A percentile compares a stretch with the other conserved stretches of the same genome.
These are phyloP conservation scores for Hipparchia sbordonii DNA, from an alignment of 2,888 invertebrate genomes.

Conservation along the genomic window DNA sequence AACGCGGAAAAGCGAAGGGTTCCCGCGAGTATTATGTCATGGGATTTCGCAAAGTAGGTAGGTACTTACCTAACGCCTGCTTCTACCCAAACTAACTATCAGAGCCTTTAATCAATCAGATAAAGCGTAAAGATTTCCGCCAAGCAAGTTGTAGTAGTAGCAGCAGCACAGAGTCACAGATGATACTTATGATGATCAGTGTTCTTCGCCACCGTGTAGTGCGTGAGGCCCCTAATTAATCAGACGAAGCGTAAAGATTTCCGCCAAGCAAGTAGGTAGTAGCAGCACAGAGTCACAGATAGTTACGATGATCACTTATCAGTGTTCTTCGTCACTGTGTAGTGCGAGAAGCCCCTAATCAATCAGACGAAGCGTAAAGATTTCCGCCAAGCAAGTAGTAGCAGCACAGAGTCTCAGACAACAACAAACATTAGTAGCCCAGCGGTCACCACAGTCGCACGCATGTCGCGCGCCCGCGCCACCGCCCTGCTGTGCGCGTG, in stretches of 20 bases:
- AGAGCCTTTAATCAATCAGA: not conserved
- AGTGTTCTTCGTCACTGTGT: no score
- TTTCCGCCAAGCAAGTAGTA: conserved; percentile 18
- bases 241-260: conserved; percentile 20
- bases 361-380: conserved; percentile 12
- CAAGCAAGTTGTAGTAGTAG: conserved; percentile 3
- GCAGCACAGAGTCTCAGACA: not conserved
- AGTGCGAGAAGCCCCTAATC: not conserved
- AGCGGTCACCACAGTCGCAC: conserved; percentile 52
- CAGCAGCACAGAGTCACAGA: not conserved
- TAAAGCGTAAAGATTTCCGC: conserved; percentile 24
- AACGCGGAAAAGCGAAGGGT: no score
- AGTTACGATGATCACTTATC: no score
- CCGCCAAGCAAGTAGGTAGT: conserved; percentile 12
- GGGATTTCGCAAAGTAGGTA: no score
- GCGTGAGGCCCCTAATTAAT: not conserved
- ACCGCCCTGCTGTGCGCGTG: conserved; percentile 59
- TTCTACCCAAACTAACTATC: no score
- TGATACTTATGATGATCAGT: no score
- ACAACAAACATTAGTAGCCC: conserved; percentile 26
- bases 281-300: not conserved
- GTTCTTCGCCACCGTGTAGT: no score
- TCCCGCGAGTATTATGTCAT: no score
- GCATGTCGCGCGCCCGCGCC: conserved; percentile 63
- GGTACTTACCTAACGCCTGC: no score